A percentile compares a stretch with the other conserved stretches of the same genome.
Conservation (phyloP, 2,797 vertebrate genomes). For the Micromesistius poutassou region DNA sequence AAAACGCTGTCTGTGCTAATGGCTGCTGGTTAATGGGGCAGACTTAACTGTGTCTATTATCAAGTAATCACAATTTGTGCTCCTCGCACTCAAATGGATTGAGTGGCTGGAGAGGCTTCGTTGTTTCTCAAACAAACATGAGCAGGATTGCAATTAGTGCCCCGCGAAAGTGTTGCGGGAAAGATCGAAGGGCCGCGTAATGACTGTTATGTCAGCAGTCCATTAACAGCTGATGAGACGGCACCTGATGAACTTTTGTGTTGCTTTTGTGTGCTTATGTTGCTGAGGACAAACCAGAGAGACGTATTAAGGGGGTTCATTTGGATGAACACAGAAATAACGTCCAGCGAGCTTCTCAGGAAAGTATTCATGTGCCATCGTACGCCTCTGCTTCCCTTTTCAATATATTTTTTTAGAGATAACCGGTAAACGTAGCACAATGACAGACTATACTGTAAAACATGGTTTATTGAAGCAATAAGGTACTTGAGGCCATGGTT, state of each 20-base stretch:
- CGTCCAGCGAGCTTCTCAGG: neutral
- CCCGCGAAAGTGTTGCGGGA: constrained; percentile 44
- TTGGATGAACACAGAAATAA: neutral
- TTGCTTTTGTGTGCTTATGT: neutral
- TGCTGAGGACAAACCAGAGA: neutral
- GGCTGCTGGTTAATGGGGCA: constrained; percentile 54
- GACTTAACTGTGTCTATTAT: constrained; percentile 55
- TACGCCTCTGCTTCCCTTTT: neutral
- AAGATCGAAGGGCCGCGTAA: constrained; percentile 49
- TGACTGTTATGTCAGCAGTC: constrained; percentile 39
- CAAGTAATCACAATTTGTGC: constrained; percentile 67
- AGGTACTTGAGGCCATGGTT: no score
- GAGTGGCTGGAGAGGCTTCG: constrained; percentile 37
- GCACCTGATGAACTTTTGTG: constrained; percentile 29
- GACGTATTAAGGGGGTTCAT: neutral
- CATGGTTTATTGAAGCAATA: neutral
- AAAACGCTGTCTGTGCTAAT: constrained; percentile 57
- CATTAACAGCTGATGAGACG: constrained; percentile 30
- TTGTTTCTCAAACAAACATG: constrained; percentile 42
- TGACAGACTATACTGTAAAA: neutral
- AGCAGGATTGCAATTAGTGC: constrained; percentile 52
- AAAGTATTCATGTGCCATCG: constrained; percentile 1
- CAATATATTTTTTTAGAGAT: no score
- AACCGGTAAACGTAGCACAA: no score
- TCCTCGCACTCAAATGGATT: constrained; percentile 47